Base-by-base conservation (phyloP, 2,113 vertebrate genomes). In the Miniopterus natalensis region DNA sequence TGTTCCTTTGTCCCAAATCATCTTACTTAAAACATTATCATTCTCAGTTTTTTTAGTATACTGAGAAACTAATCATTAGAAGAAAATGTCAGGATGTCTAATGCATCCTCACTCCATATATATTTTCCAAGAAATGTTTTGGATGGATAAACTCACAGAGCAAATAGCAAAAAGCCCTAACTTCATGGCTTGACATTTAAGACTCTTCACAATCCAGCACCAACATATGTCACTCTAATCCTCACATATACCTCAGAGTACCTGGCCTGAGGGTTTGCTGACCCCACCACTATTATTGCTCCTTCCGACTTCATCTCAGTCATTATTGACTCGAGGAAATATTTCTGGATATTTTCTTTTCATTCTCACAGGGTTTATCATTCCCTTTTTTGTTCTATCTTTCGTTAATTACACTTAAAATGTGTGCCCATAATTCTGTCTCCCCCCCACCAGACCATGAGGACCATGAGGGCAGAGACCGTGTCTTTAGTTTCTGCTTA, bases 11-110 rank as follows among this genome's bases (percentile, higher is more conserved):
- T 45, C n/a, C 29, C 23, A 8, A 40, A 25, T 20, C n/a, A 47
- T 68, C 85, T 90, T 81, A 36, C 2, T 74, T 14, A 68, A 70
- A 93, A 78, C 45, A 42, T 77, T 66, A 12, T 40, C 51, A n/a
- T 47, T 70, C 49, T 92, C 42, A 27, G 15, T 68, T 51, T 55
- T 85, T 17, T 6, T 3, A 74, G 15, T 25, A n/a, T 15, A 12
- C 23, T 27, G 59, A 81, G 21, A 70, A 86, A n/a, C 18, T 75
- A 68, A 70, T 42, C 51, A 21, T 7, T 66, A 40, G 13, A 80
- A 70, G 13, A 75, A 81, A 77, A 75, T 40, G 21, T 70, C 61
- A 90, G 61, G 53, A 55, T 81, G 23, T 61, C 61, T 74, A 55
- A 68, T 12, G 1, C 61, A 51, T 49, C n/a, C 9, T 68, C 40